Evolutionary conservation across 2,888 invertebrate genomes (phyloP), one percentile per base, ranked within the genome.

Genomic region (Melinaea menophilus): DNA sequence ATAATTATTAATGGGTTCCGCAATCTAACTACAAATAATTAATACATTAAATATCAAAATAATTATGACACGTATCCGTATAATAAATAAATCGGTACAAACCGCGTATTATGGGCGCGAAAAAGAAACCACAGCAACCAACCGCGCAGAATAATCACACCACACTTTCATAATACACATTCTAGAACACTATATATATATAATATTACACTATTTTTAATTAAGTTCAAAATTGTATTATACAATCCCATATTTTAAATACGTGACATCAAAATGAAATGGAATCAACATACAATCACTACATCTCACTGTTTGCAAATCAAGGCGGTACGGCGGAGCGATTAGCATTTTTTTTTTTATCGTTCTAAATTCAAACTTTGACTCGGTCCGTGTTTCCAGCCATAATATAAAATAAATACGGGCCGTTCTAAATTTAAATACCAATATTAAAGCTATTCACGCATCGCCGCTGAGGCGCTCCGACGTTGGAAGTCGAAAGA

Each of bases 271-370:
- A 48, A 55, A 56, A 60, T 56, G 62, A 63, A 63, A 64, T 68
- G 68, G 67, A 75, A 88, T 90, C 89, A 86, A 74, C 88, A 89
- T 89, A 89, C 88, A 89, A 89, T 88, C 81, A 84, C 78, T 72
- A 76, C 79, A 67, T 72, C 74, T 80, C 79, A 79, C 85, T 85
- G 88, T 87, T 86, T 88, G 88, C 89, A 89, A 89, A 88, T 89
- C 84, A 84, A 81, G 80, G 77, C 73, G 70, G 70, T 68, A 70
- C 71, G 62, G 66, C 69, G 71, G 80, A 79, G 79, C 71, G 79
- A 86, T 86, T 86, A 86, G 81, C 82, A 83, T 75, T 72, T 75
- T 22, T 75, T 22, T 75, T 76, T 82, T 80, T 75, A 80, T 79
- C 75, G 78, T 81, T 82, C 83, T 78, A 82, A 84, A 83, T 83